Conservation (phyloP, 2,888 invertebrate genomes). For the Cataglyphis altisquamis region DNA sequence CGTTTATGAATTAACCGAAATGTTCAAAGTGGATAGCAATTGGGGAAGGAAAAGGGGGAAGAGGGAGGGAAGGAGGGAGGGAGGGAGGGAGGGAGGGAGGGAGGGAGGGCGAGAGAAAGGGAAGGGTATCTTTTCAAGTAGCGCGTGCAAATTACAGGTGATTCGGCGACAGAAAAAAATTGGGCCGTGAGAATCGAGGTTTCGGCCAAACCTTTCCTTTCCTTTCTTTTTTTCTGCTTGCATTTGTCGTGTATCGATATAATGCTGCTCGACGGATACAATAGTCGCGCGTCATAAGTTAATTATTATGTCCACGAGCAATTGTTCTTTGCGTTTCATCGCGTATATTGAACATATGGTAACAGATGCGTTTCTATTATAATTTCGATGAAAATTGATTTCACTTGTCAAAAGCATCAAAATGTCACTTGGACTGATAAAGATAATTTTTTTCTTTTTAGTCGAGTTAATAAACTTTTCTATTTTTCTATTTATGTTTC, state of each 20-base stretch:
- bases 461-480: background rate
- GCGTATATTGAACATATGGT: background rate
- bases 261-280: background rate
- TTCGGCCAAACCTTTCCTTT: conserved; percentile 31
- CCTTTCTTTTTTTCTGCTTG: background rate
- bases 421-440: background rate
- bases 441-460: background rate
- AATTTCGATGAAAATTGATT: background rate
- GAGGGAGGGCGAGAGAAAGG: no score
- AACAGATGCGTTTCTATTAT: background rate
- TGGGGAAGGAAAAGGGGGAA: background rate
- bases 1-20: conserved; percentile 23
- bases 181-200: conserved; percentile 64
- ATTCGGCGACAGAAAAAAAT: conserved; percentile 45
- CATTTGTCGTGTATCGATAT: conserved; percentile 1
- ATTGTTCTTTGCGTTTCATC: background rate
- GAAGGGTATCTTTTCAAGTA: background rate
- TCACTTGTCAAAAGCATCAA: background rate
- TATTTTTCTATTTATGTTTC: background rate
- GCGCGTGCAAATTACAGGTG: conserved; percentile 57
- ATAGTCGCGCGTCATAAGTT: background rate
- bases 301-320: conserved; percentile 12
- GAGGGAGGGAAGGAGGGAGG: background rate
- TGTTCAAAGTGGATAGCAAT: conserved; percentile 36
- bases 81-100: no score